Percentiles rank a stretch among this genome's conserved stretches.
Conservation (phyloP, 2,113 vertebrate species). For the Platanista minor region DNA sequence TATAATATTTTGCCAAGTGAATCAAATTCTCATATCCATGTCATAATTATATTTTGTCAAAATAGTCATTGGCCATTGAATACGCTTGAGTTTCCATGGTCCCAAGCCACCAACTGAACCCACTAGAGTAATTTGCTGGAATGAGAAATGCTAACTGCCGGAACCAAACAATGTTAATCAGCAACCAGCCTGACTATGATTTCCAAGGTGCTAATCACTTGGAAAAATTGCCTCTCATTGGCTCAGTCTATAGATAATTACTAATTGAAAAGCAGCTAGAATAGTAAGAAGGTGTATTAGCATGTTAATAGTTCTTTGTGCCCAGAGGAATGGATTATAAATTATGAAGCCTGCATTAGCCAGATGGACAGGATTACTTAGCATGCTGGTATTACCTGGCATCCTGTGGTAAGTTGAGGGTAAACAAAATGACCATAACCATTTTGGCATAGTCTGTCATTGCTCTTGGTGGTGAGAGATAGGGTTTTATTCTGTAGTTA, state of each 20-base stretch:
- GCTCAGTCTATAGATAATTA: constrained; percentile 37
- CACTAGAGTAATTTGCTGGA: constrained; percentile 42
- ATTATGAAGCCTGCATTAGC: constrained; percentile 71
- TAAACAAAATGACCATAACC: constrained; percentile 50
- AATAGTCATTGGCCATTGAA: constrained; percentile 40
- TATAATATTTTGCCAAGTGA: constrained; percentile 40
- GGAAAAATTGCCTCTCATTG: constrained; percentile 70
- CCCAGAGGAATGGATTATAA: constrained; percentile 71
- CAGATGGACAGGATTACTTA: constrained; percentile 70
- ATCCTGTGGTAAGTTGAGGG: constrained; percentile 7
- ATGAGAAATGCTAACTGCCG: constrained; percentile 56
- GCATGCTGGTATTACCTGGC: constrained; percentile 66
- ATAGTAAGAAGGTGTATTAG: constrained; percentile 70
- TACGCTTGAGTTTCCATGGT: constrained; percentile 8
- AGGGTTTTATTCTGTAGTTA: neutral
- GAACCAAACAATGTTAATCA: constrained; percentile 64
- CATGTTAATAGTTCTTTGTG: constrained; percentile 77
- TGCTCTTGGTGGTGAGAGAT: neutral
- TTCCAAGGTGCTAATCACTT: constrained; percentile 67
- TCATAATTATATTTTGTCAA: constrained; percentile 49
- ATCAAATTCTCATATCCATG: constrained; percentile 15
- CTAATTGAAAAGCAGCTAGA: constrained; percentile 73
- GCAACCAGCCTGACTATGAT: constrained; percentile 45
- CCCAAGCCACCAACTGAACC: neutral
- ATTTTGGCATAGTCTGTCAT: constrained; percentile 33